phyloP scores from a whole-genome alignment of 1,140 invertebrate genomes.

The Hypothenemus hampei region DNA sequence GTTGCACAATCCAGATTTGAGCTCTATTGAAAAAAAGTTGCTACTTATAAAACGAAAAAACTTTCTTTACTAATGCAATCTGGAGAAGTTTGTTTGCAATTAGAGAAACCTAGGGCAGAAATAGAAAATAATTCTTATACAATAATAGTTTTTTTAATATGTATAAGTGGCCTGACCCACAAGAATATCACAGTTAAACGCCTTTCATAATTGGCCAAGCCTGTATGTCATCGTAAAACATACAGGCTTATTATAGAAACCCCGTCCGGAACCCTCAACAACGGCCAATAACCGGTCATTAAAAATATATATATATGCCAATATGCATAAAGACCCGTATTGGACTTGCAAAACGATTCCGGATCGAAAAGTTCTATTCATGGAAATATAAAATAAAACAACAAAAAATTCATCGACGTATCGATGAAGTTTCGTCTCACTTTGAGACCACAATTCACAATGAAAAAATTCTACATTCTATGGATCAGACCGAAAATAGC shows the following conservation, averaged over 20 bases:
- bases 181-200: conserved; percentile 43
- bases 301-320: too few relatives aligned
- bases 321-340: background rate
- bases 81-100: too few relatives aligned
- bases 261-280: conserved; percentile 13
- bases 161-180: conserved; percentile 41
- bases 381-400: conserved; percentile 29
- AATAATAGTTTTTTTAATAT: conserved; percentile 15
- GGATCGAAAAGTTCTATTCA: conserved; percentile 10
- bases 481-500: conserved; percentile 40
- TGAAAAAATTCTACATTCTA: conserved; percentile 44
- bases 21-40: background rate
- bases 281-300: conserved; percentile 1
- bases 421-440: conserved; percentile 18
- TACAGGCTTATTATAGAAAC: conserved; percentile 21
- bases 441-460: conserved; percentile 26
- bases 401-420: conserved; percentile 17
- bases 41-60: background rate
- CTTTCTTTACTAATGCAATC: background rate
- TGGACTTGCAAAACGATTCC: background rate
- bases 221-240: conserved; percentile 29
- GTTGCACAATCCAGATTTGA: background rate
- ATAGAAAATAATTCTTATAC: conserved; percentile 16
- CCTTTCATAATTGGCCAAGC: conserved; percentile 34
- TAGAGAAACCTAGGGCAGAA: too few relatives aligned